Evolutionary conservation across 2,888 invertebrate species (phyloP), one percentile per base, ranked within the genome.

Genomic region (Hanleya hanleyi): DNA sequence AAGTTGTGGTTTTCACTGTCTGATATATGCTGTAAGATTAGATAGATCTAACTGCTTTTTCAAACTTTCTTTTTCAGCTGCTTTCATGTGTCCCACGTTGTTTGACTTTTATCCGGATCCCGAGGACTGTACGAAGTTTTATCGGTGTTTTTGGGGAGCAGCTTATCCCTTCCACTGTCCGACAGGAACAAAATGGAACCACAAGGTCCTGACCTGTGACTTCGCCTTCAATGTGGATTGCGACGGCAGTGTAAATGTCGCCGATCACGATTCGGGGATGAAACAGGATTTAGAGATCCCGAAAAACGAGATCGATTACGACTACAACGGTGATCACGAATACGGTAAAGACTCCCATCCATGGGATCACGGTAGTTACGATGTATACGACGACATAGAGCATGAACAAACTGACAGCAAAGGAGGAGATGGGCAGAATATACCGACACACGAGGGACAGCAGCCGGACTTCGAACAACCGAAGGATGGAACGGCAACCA

Each of bases 141-240:
- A 84, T 73, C 84, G 84, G 76, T 86, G 86, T 70, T 74, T 82
- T 4, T 81, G 81, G 77, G 83, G 84, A 7, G 78, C 82, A 32
- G 79, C 79, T 1, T 83, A 77, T 67, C 78, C 81, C 9, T 74
- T 80, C 49, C 73, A 77, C 70, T 86, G 86, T 65, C 84, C 86
- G 6, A 71, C 80, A 3, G 80, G 81, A n/a, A 79, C 83, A 9
- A 71, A 83, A 5, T 86, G 85, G 85, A 84, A 84, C 77, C 74
- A 79, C 67, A 76, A 76, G 71, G 75, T 77, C 18, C 77, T 81
- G 62, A 82, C 83, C 1, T 86, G 86, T 73, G 84, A 81, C 41
- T 83, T 77, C 3, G 78, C 81, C 6, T 80, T 74, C 57, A 75
- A 77, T 35, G 75, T 77, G 18, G 71, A 73, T 0, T 78, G 78